Evolutionary conservation across 2,797 vertebrate species (phyloP).

Genomic region (Strix occidentalis): DNA sequence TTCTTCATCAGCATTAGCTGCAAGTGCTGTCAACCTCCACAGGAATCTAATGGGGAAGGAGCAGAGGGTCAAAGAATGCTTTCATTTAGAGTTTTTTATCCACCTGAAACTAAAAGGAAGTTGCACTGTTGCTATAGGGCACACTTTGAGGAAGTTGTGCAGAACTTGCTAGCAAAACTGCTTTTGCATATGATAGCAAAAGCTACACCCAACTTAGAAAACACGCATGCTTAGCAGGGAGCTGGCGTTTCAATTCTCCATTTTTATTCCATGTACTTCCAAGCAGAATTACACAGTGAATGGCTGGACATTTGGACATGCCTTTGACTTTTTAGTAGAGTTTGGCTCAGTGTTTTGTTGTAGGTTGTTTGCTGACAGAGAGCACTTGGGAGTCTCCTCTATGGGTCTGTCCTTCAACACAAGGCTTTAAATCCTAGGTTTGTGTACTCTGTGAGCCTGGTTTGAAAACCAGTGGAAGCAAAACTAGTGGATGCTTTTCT

Average conservation of each 20-base stretch:
- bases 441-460: neutral
- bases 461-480: neutral
- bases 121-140: neutral
- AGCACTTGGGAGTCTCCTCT: neutral
- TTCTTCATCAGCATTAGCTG: neutral
- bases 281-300: neutral
- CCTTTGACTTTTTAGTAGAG: neutral
- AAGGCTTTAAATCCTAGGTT: neutral
- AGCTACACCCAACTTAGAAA: neutral
- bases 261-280: neutral
- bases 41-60: neutral
- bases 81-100: neutral
- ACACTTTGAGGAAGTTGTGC: neutral
- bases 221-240: neutral
- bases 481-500: neutral
- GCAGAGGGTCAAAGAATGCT: neutral
- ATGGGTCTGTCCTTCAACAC: neutral
- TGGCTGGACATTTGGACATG: too few species aligned
- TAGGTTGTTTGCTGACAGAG: neutral
- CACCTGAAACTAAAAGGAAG: neutral
- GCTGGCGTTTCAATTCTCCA: neutral
- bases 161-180: neutral
- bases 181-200: neutral
- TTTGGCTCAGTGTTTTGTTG: neutral
- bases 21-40: neutral